Conservation (phyloP, 2,888 invertebrate genomes). For the Rotaria macrura region DNA sequence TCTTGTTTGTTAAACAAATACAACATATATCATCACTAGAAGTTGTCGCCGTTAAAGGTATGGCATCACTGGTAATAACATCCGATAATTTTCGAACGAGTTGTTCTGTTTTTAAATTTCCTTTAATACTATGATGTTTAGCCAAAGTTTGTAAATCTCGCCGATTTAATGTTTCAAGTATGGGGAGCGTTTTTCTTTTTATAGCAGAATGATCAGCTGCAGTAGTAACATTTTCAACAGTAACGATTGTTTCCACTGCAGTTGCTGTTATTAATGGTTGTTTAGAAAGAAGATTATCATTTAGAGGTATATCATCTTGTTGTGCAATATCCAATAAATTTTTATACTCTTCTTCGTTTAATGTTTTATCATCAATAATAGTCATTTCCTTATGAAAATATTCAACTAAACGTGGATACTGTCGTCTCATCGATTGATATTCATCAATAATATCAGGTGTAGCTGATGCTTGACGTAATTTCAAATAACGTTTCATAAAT, state of each 20-base stretch:
- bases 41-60: neutral
- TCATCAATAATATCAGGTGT: neutral
- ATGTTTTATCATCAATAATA: neutral
- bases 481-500: slow-evolving; percentile 1
- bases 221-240: neutral
- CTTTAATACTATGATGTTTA: neutral
- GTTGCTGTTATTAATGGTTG: neutral
- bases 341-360: neutral
- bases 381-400: neutral
- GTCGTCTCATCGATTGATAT: neutral
- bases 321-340: neutral
- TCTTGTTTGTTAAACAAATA: neutral
- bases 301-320: slow-evolving; percentile 1
- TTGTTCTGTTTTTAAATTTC: neutral
- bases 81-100: neutral
- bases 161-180: neutral
- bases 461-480: neutral
- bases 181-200: neutral
- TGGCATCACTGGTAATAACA: neutral
- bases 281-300: neutral
- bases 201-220: neutral
- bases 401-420: slow-evolving; percentile 7
- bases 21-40: neutral
- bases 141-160: neutral
- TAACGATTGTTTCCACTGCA: neutral